Percentiles rank a stretch among this genome's conserved stretches.
Evolutionary conservation across 2,888 invertebrate species (phyloP).

Genomic region (Epinotia nisella): DNA sequence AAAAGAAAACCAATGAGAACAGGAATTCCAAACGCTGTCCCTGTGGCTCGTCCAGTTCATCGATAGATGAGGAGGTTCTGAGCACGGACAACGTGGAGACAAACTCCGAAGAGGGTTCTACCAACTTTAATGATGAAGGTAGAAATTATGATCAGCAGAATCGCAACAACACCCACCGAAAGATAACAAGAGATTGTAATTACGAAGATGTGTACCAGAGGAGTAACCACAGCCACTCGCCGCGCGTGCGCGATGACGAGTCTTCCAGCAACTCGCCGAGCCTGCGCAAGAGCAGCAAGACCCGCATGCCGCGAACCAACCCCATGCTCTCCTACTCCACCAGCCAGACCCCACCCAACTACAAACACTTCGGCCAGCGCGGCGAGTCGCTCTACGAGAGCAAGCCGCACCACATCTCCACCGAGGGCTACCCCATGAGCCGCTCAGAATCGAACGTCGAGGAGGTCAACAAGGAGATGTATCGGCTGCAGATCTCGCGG

Average conservation of each 20-base stretch:
- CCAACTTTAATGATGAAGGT: conserved; percentile 79
- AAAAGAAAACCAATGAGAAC: conserved; percentile 75
- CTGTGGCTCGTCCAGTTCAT: conserved; percentile 84
- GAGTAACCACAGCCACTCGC: conserved; percentile 75
- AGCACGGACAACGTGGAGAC: conserved; percentile 84
- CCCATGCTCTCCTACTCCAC: conserved; percentile 84
- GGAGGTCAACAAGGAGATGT: conserved; percentile 83
- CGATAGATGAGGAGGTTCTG: conserved; percentile 83
- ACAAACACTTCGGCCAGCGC: conserved; percentile 81
- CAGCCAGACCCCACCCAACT: conserved; percentile 76
- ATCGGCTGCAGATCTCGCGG: conserved; percentile 79
- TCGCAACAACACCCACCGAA: conserved; percentile 81
- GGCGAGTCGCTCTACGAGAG: conserved; percentile 78
- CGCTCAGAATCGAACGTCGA: conserved; percentile 82
- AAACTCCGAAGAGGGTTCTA: conserved; percentile 82
- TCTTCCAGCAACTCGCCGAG: conserved; percentile 80
- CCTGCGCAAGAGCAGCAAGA: conserved; percentile 81
- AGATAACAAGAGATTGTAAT: conserved; percentile 80
- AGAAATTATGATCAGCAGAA: conserved; percentile 80
- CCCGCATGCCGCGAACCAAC: conserved; percentile 85
- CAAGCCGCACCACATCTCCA: conserved; percentile 78
- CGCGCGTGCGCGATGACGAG: conserved; percentile 75
- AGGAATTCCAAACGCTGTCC: conserved; percentile 81
- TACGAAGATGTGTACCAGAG: conserved; percentile 78
- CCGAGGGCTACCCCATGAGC: conserved; percentile 79